These are phyloP conservation scores for Actinostola sp. DNA, from an alignment of 92 coral and sea anemone genomes.

Conservation along the genomic window DNA sequence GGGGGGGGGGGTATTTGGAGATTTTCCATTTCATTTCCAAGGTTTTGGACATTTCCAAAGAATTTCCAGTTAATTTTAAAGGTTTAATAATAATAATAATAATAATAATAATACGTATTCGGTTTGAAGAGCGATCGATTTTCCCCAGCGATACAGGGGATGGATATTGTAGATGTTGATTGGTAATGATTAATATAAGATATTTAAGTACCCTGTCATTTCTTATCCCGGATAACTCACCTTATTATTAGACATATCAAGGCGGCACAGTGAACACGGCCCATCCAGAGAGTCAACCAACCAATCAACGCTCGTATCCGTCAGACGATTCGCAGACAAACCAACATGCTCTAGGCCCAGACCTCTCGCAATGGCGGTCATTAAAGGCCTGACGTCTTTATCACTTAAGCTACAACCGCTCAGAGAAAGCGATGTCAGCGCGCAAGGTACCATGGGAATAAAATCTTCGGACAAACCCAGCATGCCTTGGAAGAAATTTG, in stretches of 20 bases:
- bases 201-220: too few species aligned
- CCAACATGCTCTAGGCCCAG: constrained; percentile 45
- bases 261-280: constrained; percentile 41
- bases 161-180: too few species aligned
- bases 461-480: constrained; percentile 49
- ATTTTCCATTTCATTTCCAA: too few species aligned
- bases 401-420: constrained; percentile 66
- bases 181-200: too few species aligned
- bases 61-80: too few species aligned
- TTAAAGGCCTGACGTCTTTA: constrained; percentile 55
- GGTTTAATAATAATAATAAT: too few species aligned
- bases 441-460: constrained; percentile 52
- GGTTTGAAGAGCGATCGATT: too few species aligned
- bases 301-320: constrained; percentile 53
- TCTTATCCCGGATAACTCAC: too few species aligned
- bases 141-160: too few species aligned
- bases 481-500: constrained; percentile 55
- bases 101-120: too few species aligned
- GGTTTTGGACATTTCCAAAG: too few species aligned
- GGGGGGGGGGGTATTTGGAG: too few species aligned
- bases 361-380: constrained; percentile 50
- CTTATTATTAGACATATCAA: constrained; percentile 66
- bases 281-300: constrained; percentile 49
- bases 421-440: constrained; percentile 54
- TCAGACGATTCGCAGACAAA: constrained; percentile 62